These are phyloP conservation scores for Laspeyria flexula DNA, from an alignment of 2,888 invertebrate species.

Conservation along the genomic window DNA sequence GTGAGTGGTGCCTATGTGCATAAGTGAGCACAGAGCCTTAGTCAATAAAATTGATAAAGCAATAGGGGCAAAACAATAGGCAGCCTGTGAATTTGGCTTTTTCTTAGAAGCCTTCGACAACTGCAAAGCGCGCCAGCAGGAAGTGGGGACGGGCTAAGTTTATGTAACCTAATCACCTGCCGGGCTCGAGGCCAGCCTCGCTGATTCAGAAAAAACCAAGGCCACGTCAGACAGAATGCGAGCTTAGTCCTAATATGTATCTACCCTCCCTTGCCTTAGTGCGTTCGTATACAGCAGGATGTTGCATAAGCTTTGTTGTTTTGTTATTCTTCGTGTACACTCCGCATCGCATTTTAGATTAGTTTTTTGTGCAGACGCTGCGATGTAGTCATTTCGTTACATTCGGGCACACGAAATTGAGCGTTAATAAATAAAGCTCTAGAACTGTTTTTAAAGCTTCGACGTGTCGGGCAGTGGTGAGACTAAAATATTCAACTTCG, in stretches of 20 bases:
- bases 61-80: slow-evolving; percentile 74
- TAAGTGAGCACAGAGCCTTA: slow-evolving; percentile 57
- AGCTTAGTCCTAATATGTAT: slow-evolving; percentile 70
- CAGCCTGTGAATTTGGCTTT: slow-evolving; percentile 75
- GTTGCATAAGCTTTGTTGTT: slow-evolving; percentile 85
- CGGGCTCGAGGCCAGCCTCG: slow-evolving; percentile 72
- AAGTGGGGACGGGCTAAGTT: slow-evolving; percentile 83
- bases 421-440: slow-evolving; percentile 54
- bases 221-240: slow-evolving; percentile 72
- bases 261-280: slow-evolving; percentile 68
- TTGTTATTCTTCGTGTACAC: slow-evolving; percentile 75
- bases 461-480: slow-evolving; percentile 20
- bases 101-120: slow-evolving; percentile 81
- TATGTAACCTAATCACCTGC: slow-evolving; percentile 86
- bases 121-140: slow-evolving; percentile 82
- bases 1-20: slow-evolving; percentile 9
- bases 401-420: slow-evolving; percentile 60
- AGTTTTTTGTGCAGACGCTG: slow-evolving; percentile 73
- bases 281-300: slow-evolving; percentile 75
- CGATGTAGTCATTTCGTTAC: slow-evolving; percentile 56
- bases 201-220: slow-evolving; percentile 80
- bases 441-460: slow-evolving; percentile 46
- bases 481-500: slow-evolving; percentile 47
- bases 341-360: slow-evolving; percentile 79
- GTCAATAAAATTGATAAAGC: slow-evolving; percentile 65